Evolutionary conservation across 2,113 vertebrate genomes (phyloP).

Genomic region (Malurus alboscapulatus): DNA sequence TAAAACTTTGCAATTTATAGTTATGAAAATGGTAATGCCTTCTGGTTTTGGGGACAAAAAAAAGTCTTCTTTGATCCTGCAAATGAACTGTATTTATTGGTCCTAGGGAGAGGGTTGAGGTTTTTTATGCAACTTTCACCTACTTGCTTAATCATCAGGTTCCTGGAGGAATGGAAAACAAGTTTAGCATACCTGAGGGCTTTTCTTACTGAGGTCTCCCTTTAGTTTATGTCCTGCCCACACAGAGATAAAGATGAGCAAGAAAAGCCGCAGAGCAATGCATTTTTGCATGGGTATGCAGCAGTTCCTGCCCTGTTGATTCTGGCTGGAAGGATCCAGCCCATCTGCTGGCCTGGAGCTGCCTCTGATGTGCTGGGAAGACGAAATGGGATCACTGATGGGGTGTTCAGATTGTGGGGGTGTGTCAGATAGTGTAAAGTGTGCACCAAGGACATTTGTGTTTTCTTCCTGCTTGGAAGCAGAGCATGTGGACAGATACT

Average conservation of each 20-base stretch:
- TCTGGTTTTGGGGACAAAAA: neutral
- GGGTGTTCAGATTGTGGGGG: neutral
- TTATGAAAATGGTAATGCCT: neutral
- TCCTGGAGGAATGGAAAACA: constrained; percentile 6
- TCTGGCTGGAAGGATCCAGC: constrained; percentile 22
- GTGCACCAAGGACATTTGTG: neutral
- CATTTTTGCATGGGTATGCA: constrained; percentile 64
- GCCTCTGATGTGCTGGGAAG: neutral
- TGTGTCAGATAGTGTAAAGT: neutral
- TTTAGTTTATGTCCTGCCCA: constrained; percentile 6
- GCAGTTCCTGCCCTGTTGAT: constrained; percentile 41
- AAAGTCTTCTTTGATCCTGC: neutral
- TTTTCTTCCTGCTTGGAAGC: neutral
- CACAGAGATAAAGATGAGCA: constrained; percentile 23
- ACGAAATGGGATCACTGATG: neutral
- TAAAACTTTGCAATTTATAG: neutral
- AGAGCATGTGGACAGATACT: neutral
- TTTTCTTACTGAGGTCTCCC: neutral
- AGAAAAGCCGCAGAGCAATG: constrained; percentile 31
- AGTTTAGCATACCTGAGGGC: constrained; percentile 32
- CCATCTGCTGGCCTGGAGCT: neutral
- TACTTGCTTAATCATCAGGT: neutral
- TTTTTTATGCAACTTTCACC: constrained; percentile 2
- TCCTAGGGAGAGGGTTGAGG: neutral
- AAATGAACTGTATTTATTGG: neutral